Base-by-base conservation (phyloP, 2,113 vertebrate species). In the Aspiorhynchus laticeps region DNA sequence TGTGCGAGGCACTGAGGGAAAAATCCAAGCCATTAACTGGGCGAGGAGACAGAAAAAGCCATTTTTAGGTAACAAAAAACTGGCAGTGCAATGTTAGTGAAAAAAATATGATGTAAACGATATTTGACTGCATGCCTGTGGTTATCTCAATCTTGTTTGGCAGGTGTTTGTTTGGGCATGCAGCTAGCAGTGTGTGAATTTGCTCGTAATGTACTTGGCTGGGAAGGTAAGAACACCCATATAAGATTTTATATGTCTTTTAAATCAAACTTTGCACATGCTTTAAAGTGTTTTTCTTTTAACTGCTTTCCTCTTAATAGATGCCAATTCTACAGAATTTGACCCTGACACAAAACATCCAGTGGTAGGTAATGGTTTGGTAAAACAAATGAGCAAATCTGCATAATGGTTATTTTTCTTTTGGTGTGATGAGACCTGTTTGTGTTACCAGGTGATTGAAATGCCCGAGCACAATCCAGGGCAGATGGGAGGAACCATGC, bases 391-490 rank as follows among this genome's bases (percentile, higher is more conserved):
- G 2, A 46, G 11, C 24, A 48, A 28, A 9, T 59, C 2, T 77
- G 19, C 10, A 67, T 59, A 56, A 69, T 63, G 21, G 6, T 61
- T 24, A 0, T 56, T 0, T 33, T 75, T 14, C 43, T 19, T 61
- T 14, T 74, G 36, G 10, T 74, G 26, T 56, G 24, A 21, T 85
- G 51, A 56, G 7, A 63, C 63, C 28, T 83, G 26, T 36, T 38
- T 53, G 48, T 80, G 21, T 83, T 91, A 14, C 59, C 10, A 99
- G 98, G 97, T 99, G 88, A 97, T 99, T 86, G 98, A 99, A 90
- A 99, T 99, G 97, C 98, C 98, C 0, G 98, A 99, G 86, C 98
- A 99, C 90, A 99, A 98, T 89, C 97, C 98, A 0, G 98, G 97
- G 31, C 96, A 99, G 88, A 98, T 98, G 98, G 98, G 98, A 0